Evolutionary conservation across 2,888 invertebrate species (phyloP).

Genomic region (Drosophila quinaria): DNA sequence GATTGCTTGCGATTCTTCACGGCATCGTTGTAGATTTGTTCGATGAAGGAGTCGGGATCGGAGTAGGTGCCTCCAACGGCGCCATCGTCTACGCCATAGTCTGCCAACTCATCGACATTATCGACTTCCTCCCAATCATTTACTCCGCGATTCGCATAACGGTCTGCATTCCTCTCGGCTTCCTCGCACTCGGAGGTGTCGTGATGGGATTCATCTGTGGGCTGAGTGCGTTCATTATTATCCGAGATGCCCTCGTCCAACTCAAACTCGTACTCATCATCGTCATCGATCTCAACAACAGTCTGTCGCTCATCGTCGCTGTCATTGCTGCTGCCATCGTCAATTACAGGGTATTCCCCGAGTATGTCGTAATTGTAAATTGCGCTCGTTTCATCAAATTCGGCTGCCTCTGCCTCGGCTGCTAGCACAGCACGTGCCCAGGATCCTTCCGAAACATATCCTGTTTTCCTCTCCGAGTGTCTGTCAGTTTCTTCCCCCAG

Average conservation of each 20-base stretch:
- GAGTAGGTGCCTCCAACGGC: slow-evolving; percentile 81
- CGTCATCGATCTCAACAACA: slow-evolving; percentile 84
- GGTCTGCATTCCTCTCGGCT: slow-evolving; percentile 83
- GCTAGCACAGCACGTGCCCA: slow-evolving; percentile 72
- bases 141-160: slow-evolving; percentile 79
- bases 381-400: slow-evolving; percentile 71
- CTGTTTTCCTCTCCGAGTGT: slow-evolving; percentile 4
- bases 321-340: slow-evolving; percentile 75
- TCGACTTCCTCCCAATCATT: slow-evolving; percentile 82
- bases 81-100: slow-evolving; percentile 70
- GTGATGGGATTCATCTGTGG: slow-evolving; percentile 84
- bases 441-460: slow-evolving; percentile 45
- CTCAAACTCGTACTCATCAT: slow-evolving; percentile 71
- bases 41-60: slow-evolving; percentile 83
- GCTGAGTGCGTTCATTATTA: slow-evolving; percentile 82
- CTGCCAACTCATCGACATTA: slow-evolving; percentile 52
- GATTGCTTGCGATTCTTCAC: slow-evolving; percentile 84
- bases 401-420: slow-evolving; percentile 71
- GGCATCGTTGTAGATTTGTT: slow-evolving; percentile 84
- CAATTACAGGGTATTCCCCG: slow-evolving; percentile 54
- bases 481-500: slow-evolving; percentile 14
- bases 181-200: slow-evolving; percentile 85
- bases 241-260: slow-evolving; percentile 85
- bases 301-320: slow-evolving; percentile 85
- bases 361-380: slow-evolving; percentile 64